Conservation (phyloP, 2,113 vertebrate species). For the Natator depressus region DNA sequence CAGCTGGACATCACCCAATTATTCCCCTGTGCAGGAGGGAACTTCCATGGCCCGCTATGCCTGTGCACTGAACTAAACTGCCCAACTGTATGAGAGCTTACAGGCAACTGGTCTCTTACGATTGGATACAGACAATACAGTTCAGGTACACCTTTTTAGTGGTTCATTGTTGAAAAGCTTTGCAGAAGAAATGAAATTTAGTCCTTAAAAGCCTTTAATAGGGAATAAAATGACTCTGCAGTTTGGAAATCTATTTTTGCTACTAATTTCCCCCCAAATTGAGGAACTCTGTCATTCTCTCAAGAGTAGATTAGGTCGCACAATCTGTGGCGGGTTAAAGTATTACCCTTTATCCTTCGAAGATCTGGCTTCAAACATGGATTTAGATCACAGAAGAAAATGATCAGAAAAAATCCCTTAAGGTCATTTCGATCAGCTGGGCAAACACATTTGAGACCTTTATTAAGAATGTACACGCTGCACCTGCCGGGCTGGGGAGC, state of each 20-base stretch:
- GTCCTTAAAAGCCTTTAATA: background rate
- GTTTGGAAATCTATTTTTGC: background rate
- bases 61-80: background rate
- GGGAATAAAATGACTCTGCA: background rate
- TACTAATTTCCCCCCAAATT: background rate
- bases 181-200: background rate
- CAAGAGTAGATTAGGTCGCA: background rate
- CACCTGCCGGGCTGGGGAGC: background rate
- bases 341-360: constrained; percentile 10
- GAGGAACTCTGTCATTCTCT: background rate
- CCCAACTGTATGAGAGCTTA: background rate
- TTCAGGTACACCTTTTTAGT: background rate
- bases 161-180: background rate
- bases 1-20: background rate
- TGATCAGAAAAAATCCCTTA: background rate
- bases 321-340: constrained; percentile 30
- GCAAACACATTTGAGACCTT: background rate
- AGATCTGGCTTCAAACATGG: constrained; percentile 15
- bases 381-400: constrained; percentile 13
- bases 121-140: background rate
- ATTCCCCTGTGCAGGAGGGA: background rate
- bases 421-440: background rate
- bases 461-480: background rate
- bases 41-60: background rate
- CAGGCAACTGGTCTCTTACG: background rate